Base-by-base conservation (phyloP, 1,140 invertebrate species). In the Drosophila sucinea region DNA sequence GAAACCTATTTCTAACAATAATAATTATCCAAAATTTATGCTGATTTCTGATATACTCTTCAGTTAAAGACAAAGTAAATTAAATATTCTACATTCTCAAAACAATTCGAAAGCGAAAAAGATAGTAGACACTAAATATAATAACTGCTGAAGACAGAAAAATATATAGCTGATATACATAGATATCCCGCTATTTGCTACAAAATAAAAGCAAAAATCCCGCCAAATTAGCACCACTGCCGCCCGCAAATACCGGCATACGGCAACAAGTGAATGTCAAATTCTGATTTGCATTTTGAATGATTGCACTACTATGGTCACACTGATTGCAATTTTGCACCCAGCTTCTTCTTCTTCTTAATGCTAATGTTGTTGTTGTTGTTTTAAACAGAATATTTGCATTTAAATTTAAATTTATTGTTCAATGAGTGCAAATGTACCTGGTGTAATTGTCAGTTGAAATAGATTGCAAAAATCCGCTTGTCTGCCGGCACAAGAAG, bases 321-420 rank as follows among this genome's bases (percentile, higher is more conserved):
- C 63, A 47, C 56, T 60, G 2, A 11, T 51, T 11, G 56, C 56
- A 57, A 57, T 8, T 35, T 57, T 17, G n/a, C 44, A 23, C 44
- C 44, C 29, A n/a, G 4, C 2, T n/a, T 54, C 66, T 61, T 67
- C 66, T 61, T 67, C 57, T 68, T 54, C n/a, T 40, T 30, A 8
- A 1, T 41, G 2, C 10, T 51, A 7, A 2, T 17, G n/a, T 67
- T 67, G 40, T 67, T 60, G n/a, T 40, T 38, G 25, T 5, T 41
- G 27, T 40, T 63, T 40, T 75, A 76, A 75, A 75, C 73, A 75
- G 33, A 76, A 57, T 61, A 60, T 75, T 75, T 51, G 62, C 72
- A 67, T 60, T 47, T 63, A 67, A 29, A 11, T 54, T 65, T 58
- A 17, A 57, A 41, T 66, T 47, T 33, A 41, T 76, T 63, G 47